Conservation (phyloP, 2,797 vertebrate species). For the Eidolon dupreanum region DNA sequence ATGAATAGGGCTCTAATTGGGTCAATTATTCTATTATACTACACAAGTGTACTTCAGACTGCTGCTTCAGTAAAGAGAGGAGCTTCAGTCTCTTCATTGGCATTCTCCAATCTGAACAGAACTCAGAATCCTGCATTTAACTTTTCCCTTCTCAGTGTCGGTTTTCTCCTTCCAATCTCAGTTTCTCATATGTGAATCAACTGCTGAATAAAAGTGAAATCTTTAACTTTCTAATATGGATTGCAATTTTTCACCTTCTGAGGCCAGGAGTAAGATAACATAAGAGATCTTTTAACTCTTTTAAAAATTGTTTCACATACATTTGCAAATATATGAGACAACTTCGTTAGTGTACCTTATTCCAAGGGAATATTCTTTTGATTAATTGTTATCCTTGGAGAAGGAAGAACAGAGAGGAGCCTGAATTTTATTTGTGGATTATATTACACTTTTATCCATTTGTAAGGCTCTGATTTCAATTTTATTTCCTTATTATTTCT, state of each 20-base stretch:
- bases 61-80: constrained; percentile 78
- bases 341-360: not conserved
- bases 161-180: constrained; percentile 13
- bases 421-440: not conserved
- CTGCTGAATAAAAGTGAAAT: not conserved
- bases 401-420: not conserved
- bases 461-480: not conserved
- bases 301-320: not conserved
- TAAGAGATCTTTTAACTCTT: not conserved
- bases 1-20: constrained; percentile 76
- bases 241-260: not conserved
- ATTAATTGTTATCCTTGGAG: not conserved
- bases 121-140: constrained; percentile 64
- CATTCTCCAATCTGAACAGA: constrained; percentile 54
- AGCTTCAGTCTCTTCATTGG: constrained; percentile 5
- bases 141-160: constrained; percentile 45
- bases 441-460: not conserved
- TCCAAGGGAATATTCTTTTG: not conserved
- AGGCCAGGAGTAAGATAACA: not conserved
- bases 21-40: constrained; percentile 74
- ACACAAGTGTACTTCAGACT: constrained; percentile 68
- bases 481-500: constrained; percentile 22
- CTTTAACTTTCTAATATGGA: not conserved
- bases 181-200: not conserved
- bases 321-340: not conserved